Conservation (phyloP, 92 coral and sea anemone species). For the Desmophyllum pertusum region DNA sequence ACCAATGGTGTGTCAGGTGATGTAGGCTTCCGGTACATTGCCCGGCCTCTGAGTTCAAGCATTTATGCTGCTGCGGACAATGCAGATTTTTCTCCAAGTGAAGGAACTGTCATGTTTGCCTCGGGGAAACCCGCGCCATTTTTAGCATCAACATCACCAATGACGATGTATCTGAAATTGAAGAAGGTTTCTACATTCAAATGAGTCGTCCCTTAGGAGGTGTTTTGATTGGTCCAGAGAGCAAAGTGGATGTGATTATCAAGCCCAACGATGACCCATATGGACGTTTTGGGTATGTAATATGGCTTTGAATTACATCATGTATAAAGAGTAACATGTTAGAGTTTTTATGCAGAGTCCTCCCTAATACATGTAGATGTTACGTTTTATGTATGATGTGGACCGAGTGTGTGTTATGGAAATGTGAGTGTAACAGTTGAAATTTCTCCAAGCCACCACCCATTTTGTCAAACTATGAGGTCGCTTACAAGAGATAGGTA, state of each 20-base stretch:
- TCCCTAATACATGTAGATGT: no score
- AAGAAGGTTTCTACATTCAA: slow-evolving; percentile 81
- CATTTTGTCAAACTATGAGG: no score
- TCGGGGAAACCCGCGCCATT: slow-evolving; percentile 42
- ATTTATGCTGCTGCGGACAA: slow-evolving; percentile 40
- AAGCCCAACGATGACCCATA: slow-evolving; percentile 86
- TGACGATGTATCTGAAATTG: slow-evolving; percentile 77
- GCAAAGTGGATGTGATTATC: slow-evolving; percentile 75
- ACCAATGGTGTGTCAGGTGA: slow-evolving; percentile 63
- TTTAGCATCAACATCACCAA: slow-evolving; percentile 68
- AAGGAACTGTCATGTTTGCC: slow-evolving; percentile 68
- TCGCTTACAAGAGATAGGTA: no score
- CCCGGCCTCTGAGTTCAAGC: slow-evolving; percentile 49
- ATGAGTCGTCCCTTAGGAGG: slow-evolving; percentile 89
- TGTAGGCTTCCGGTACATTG: slow-evolving; percentile 80
- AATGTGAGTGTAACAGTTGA: no score
- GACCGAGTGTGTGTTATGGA: no score
- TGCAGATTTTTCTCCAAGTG: slow-evolving; percentile 70
- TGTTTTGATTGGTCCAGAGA: slow-evolving; percentile 67
- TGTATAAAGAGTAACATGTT: neutral
- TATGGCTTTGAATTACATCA: neutral
- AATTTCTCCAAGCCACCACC: no score
- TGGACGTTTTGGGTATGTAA: slow-evolving; percentile 89
- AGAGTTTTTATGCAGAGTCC: no score
- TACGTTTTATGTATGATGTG: no score